Evolutionary conservation across 2,888 invertebrate species (phyloP), one percentile per base, ranked within the genome.

Genomic region (Alentia gelatinosa): DNA sequence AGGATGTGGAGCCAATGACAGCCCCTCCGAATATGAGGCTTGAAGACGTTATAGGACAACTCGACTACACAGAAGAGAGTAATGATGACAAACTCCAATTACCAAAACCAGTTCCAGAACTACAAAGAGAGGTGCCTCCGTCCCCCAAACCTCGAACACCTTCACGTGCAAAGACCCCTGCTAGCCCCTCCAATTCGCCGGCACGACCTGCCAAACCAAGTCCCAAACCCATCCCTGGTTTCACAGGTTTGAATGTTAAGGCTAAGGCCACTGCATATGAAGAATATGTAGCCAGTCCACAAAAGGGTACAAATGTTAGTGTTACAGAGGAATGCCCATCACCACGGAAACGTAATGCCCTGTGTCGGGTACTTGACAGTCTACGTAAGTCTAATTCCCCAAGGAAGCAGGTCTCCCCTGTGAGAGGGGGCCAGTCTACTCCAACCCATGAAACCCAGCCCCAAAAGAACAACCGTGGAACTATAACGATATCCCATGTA

Each of bases 181-280:
- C 30, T 30, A 47, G 47, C 33, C 33, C 42, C 26, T 42, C 47
- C 86, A 47, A n/a, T 9, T 88, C 88, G 1, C 56, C 89, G 0
- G 89, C 63, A 63, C 23, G 23, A 15, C 56, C 35, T 30, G 56
- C n/a, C 35, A 50, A 50, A 39, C 35, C 89, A 0, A 90, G 90
- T 56, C 90, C 90, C 26, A 84, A 50, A 19, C 42, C 86, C 5
- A 90, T 90, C 19, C 90, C 90, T 15, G 83, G 83, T 4, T 90
- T 90, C 42, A 40, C 68, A 12, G 40, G 37, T 0, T 88, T 90
- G n/a, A 86, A 63, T 88, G 90, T 90, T 15, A 90, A 90, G 42
- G 88, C 33, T 1, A 90, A 90, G 56, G 90, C 88, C 39, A 26
- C 56, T 33, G 90, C 90, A 9, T 90, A 88, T 90, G 90, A 90